Percentiles rank a stretch among this genome's conserved stretches.
These are phyloP conservation scores for Orius insidiosus DNA, from an alignment of 1,140 invertebrate genomes.

Conservation along the genomic window DNA sequence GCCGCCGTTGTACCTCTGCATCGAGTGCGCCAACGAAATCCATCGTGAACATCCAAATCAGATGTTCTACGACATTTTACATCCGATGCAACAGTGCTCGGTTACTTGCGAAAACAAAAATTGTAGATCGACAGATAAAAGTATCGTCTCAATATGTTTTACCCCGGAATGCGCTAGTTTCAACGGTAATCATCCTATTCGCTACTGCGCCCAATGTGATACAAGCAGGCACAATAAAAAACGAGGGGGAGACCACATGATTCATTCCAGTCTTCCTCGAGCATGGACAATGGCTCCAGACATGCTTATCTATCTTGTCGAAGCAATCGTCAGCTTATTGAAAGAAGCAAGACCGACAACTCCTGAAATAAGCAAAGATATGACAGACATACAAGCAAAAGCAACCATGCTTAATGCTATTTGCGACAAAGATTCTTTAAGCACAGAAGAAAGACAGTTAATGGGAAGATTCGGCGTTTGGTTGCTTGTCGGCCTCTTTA, in stretches of 20 bases:
- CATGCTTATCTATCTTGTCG: conserved; percentile 83
- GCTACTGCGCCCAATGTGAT: conserved; percentile 83
- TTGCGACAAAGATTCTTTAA: conserved; percentile 24
- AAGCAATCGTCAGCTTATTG: conserved; percentile 81
- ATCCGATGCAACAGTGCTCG: conserved; percentile 86
- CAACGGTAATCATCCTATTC: conserved; percentile 88
- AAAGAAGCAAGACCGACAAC: conserved; percentile 54
- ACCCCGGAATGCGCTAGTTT: conserved; percentile 90
- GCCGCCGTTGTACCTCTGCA: conserved; percentile 88
- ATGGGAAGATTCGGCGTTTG: conserved; percentile 92
- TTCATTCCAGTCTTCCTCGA: conserved; percentile 66
- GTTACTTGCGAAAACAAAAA: conserved; percentile 96
- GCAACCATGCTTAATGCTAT: conserved; percentile 27
- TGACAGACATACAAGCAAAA: conserved; percentile 26
- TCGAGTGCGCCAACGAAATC: conserved; percentile 89
- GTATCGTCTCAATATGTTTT: conserved; percentile 93
- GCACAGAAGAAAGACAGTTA: conserved; percentile 57
- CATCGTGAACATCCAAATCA: conserved; percentile 65
- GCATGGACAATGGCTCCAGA: conserved; percentile 79
- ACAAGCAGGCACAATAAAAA: conserved; percentile 73
- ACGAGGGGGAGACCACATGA: conserved; percentile 72
- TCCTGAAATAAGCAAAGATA: conserved; percentile 25
- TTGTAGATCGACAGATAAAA: conserved; percentile 78
- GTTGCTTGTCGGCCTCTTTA: conserved; percentile 86
- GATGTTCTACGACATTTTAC: conserved; percentile 77